phyloP scores from a whole-genome alignment of 2,888 invertebrate species.

The Erpobdella octoculata region DNA sequence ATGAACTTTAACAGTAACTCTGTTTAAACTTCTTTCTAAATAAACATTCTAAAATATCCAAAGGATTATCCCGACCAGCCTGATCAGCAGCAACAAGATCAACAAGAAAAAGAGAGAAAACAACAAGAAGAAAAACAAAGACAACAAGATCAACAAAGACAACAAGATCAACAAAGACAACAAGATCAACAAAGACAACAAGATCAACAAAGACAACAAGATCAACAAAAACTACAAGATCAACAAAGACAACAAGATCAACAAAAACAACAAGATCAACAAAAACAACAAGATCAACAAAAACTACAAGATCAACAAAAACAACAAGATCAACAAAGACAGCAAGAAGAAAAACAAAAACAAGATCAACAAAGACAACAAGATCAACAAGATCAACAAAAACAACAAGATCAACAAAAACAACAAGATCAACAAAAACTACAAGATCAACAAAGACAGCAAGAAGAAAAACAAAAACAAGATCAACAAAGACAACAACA shows the following conservation, averaged over 20 bases:
- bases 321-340: constrained; percentile 18
- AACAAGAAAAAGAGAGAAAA: constrained; percentile 12
- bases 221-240: constrained; percentile 16
- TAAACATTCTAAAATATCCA: too few species aligned
- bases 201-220: constrained; percentile 3
- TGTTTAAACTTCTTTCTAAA: too few species aligned
- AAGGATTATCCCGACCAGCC: too few species aligned
- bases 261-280: constrained; percentile 10
- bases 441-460: constrained; percentile 23
- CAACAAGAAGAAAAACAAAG: constrained; percentile 11
- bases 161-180: constrained; percentile 17
- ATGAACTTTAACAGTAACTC: too few species aligned
- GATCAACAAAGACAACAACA: constrained; percentile 28
- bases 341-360: constrained; percentile 9
- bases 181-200: constrained; percentile 12
- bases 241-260: constrained; percentile 15
- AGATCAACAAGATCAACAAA: constrained; percentile 16
- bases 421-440: constrained; percentile 19
- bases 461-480: constrained; percentile 18
- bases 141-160: constrained; percentile 16
- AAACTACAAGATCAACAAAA: not conserved
- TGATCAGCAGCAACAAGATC: not conserved
- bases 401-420: constrained; percentile 21
- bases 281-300: constrained; percentile 16
- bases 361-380: constrained; percentile 16